A percentile compares a stretch with the other conserved stretches of the same genome.
Evolutionary conservation across 92 coral and sea anemone species (phyloP).

Genomic region (Umimayanthus chanpuru): DNA sequence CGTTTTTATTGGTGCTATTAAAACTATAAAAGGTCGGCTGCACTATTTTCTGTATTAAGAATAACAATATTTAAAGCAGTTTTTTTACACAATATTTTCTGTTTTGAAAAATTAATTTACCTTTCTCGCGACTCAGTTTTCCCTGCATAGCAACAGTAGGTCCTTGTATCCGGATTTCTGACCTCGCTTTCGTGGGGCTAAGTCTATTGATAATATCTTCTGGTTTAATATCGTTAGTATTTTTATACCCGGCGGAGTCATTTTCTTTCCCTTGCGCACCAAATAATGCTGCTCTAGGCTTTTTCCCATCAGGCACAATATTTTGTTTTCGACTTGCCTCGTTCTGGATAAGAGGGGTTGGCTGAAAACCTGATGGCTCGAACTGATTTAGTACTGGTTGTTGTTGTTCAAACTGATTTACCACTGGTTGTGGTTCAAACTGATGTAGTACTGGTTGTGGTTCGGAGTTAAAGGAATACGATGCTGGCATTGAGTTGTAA

Average conservation of each 20-base stretch:
- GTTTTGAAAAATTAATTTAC: background rate
- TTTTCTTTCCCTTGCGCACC: background rate
- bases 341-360: background rate
- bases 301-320: background rate
- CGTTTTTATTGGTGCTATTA: no score
- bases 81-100: background rate
- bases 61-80: no score
- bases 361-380: background rate
- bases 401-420: background rate
- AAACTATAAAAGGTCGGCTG: no score
- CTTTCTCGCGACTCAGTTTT: slow-evolving; percentile 18
- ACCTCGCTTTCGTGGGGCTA: slow-evolving; percentile 62
- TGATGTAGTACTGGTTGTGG: background rate
- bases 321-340: slow-evolving; percentile 15
- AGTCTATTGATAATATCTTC: slow-evolving; percentile 55
- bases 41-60: background rate
- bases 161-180: slow-evolving; percentile 23
- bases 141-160: background rate
- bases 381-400: background rate
- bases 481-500: background rate
- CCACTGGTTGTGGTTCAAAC: background rate
- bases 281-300: background rate
- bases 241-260: background rate
- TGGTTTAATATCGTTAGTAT: slow-evolving; percentile 38
- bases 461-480: background rate